Evolutionary conservation across 2,113 vertebrate species (phyloP), one percentile per base, ranked within the genome.

Genomic region (Microcebus ravelobensis): DNA sequence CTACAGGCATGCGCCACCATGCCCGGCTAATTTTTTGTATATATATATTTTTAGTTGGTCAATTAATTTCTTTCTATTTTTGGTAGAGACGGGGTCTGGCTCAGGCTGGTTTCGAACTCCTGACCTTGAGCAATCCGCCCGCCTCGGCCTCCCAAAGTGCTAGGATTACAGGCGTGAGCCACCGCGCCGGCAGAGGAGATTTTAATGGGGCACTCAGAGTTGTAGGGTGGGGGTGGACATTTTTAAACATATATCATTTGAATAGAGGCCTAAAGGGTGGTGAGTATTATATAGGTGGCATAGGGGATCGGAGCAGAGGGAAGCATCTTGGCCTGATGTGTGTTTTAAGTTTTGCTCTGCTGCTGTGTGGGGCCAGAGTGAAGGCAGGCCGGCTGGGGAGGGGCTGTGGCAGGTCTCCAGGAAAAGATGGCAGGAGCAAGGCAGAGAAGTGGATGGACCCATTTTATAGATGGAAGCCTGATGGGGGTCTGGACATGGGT

Each of bases 281-380:
- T 85, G 10, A 39, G 73, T 11, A 4, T 59, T 71, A n/a, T 8
- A 31, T 18, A 52, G 15, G 5, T 63, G 34, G 34, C 27, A 15
- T 20, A 12, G 31, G 63, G 52, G 21, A 2, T 36, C 77, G 25
- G 21, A 3, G 50, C 36, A 15, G 71, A 52, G 68, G 27, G 31
- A 31, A 45, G 71, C 4, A 14, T 29, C 21, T 0, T 5, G 7
- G 63, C 15, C 83, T 36, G 14, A 42, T 13, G 21, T 18, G 15
- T 21, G n/a, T 14, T 45, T 18, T 52, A 48, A 88, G 34, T 39
- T 61, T 89, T 63, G 39, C 85, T 68, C 31, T 83, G 25, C n/a
- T 18, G 23, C 39, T 4, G 0, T 2, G 7, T 18, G 7, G 23
- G 76, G 31, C 31, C 39, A 25, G n/a, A 74, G 48, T 0, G 0